Base-by-base conservation (phyloP, 2,113 vertebrate genomes). In the Callopanchax toddi region DNA sequence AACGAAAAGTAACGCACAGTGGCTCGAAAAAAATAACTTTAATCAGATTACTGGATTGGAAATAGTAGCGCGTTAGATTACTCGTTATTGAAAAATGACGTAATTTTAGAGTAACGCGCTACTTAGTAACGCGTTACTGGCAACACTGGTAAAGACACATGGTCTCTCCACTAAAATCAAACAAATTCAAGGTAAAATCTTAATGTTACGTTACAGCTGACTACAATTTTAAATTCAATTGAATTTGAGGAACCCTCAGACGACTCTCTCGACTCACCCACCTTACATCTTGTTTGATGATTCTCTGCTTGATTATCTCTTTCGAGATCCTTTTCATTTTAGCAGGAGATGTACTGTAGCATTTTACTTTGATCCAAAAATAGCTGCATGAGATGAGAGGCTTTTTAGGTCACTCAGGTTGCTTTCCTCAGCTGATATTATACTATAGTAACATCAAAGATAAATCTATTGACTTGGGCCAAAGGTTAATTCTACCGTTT, bases 351-450 rank as follows among this genome's bases (percentile, higher is more conserved):
- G 71, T 40, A 11, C 60, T 15, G 46, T 57, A 92, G 61, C 68
- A 89, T 78, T 11, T 84, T 91, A 71, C 93, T 94, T 83, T 84
- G 90, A 77, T 91, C 70, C 48, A 91, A 71, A 78, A 74, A 81
- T 54, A 43, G 55, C 73, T 75, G 2, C 43, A 71, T 68, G 17
- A 91, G 83, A 81, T 92, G 93, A 78, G 59, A 61, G 67, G 57
- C 71, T 44, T 67, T 48, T 61, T 49, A 25, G 53, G 67, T 78
- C 71, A 71, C 65, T 0, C 23, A 3, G 59, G 60, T 42, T n/a
- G 60, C 50, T 76, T 67, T 52, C 20, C 11, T 43, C 34, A 58
- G 18, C 59, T 74, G 40, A 49, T 61, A 42, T 69, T 57, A 42
- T 46, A 76, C 82, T 64, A 84, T 89, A 16, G 74, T 80, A 25